phyloP scores from a whole-genome alignment of 2,888 invertebrate species.

The Zhuqinia jingwanae region DNA sequence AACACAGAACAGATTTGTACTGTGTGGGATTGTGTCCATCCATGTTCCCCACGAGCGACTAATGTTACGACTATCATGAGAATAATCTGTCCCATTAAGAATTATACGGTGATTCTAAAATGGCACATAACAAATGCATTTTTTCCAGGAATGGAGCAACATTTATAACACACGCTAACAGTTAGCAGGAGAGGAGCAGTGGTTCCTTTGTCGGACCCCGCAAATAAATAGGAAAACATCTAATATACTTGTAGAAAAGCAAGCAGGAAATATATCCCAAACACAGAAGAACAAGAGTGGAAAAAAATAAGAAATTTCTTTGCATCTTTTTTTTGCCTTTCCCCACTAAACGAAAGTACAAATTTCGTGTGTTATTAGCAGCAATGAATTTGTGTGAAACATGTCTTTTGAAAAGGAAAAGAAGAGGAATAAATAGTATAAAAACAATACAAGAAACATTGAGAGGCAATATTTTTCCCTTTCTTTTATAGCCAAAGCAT shows the following conservation, averaged over 20 bases:
- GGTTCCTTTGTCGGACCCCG: not conserved
- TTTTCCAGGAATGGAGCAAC: slow-evolving; percentile 35
- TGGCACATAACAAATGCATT: slow-evolving; percentile 66
- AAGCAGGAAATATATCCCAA: slow-evolving; percentile 17
- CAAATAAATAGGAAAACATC: not conserved
- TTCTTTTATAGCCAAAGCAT: slow-evolving; percentile 24
- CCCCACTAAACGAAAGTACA: slow-evolving; percentile 15
- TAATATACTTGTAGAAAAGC: not conserved
- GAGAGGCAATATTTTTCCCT: not conserved
- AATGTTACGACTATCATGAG: slow-evolving; percentile 69
- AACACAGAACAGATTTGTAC: not conserved
- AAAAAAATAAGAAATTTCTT: not conserved
- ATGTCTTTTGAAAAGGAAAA: slow-evolving; percentile 24
- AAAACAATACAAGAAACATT: slow-evolving; percentile 44
- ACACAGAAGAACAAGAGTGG: slow-evolving; percentile 7
- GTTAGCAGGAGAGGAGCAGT: not conserved
- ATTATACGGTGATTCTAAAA: slow-evolving; percentile 63
- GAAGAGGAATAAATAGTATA: slow-evolving; percentile 2
- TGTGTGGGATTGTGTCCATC: not conserved
- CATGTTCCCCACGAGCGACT: slow-evolving; percentile 41
- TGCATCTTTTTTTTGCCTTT: slow-evolving; percentile 10
- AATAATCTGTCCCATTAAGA: slow-evolving; percentile 70
- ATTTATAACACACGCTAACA: slow-evolving; percentile 13
- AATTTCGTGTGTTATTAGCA: slow-evolving; percentile 49
- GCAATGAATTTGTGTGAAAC: slow-evolving; percentile 49